Evolutionary conservation across 2,113 vertebrate species (phyloP).

Genomic region (Stomatorhinus ivindoensis): DNA sequence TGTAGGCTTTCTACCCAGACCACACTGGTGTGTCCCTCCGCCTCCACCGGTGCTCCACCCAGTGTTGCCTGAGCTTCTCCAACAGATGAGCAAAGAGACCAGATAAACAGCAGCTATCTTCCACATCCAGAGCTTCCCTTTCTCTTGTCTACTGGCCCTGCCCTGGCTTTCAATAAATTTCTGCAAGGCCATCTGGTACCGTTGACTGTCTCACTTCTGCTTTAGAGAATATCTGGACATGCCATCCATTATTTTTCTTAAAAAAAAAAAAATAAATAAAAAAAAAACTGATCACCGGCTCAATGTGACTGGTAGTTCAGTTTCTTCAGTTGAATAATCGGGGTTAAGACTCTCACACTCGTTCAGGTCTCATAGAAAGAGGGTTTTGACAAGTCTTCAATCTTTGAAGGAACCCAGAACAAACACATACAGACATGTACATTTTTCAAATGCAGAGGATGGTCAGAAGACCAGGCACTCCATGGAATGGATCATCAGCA

Average conservation of each 20-base stretch:
- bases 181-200: conserved; percentile 1
- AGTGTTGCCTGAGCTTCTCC: neutral
- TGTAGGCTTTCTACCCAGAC: neutral
- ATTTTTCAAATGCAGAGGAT: neutral
- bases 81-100: neutral
- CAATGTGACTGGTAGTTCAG: neutral
- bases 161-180: neutral
- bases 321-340: neutral
- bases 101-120: neutral
- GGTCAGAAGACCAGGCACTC: neutral
- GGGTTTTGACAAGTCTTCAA: neutral
- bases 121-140: neutral
- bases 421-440: neutral
- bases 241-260: neutral
- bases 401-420: neutral
- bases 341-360: neutral
- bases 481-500: neutral
- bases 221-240: neutral
- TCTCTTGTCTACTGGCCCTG: neutral
- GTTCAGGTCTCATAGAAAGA: neutral
- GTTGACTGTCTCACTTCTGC: neutral
- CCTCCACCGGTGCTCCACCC: neutral
- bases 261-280: neutral
- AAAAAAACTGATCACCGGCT: neutral
- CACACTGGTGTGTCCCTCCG: neutral